Evolutionary conservation across 2,113 vertebrate genomes (phyloP).

Genomic region (Acanthochromis polyacanthus): DNA sequence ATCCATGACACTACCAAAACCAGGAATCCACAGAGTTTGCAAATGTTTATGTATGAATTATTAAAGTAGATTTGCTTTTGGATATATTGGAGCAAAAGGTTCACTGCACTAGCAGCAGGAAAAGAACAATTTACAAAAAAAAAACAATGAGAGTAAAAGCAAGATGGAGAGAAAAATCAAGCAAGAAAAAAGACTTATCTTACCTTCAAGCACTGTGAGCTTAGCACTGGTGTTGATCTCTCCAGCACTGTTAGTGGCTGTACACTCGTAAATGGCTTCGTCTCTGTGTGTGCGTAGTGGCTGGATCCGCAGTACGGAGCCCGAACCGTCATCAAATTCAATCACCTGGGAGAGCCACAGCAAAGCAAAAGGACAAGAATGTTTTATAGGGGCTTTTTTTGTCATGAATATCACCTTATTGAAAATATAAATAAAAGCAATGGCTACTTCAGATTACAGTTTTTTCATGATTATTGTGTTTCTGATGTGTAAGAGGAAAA

Average conservation of each 20-base stretch:
- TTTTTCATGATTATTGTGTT: not conserved
- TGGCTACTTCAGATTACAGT: not conserved
- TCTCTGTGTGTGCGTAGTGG: slow-evolving; percentile 95
- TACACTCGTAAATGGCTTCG: slow-evolving; percentile 98
- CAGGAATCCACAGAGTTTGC: slow-evolving; percentile 38
- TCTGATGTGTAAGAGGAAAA: not conserved
- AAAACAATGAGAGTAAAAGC: not conserved
- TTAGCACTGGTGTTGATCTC: slow-evolving; percentile 99
- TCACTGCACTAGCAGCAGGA: not conserved
- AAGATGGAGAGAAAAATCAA: slow-evolving; percentile 31
- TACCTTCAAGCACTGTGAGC: slow-evolving; percentile 98
- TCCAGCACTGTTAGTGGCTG: slow-evolving; percentile 92
- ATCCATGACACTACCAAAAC: slow-evolving; percentile 39
- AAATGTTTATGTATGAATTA: slow-evolving; percentile 62
- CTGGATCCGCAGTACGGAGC: slow-evolving; percentile 98
- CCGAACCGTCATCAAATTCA: slow-evolving; percentile 98
- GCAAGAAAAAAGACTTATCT: slow-evolving; percentile 30
- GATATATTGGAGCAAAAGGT: slow-evolving; percentile 32
- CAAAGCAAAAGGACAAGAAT: slow-evolving; percentile 6
- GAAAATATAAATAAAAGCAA: not conserved
- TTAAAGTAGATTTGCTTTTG: slow-evolving; percentile 41
- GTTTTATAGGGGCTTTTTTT: not conserved
- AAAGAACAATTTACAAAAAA: not conserved
- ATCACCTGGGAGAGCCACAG: slow-evolving; percentile 88
- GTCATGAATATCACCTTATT: slow-evolving; percentile 4